A percentile compares a stretch with the other conserved stretches of the same genome.
Conservation (phyloP, 2,888 invertebrate genomes). For the Melanotus villosus region DNA sequence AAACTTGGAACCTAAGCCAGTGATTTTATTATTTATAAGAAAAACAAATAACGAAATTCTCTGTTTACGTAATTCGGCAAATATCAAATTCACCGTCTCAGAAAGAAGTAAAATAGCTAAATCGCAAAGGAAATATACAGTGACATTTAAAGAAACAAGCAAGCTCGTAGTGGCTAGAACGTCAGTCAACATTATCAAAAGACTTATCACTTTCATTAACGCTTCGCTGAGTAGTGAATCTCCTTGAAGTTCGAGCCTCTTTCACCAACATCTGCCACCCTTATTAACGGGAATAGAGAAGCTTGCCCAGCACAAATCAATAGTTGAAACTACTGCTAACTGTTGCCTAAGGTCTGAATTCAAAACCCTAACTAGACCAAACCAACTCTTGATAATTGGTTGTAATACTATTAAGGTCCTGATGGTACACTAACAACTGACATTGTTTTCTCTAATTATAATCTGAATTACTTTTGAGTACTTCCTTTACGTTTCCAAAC, state of each 20-base stretch:
- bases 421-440: background rate
- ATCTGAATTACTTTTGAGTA: too few relatives aligned
- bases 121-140: background rate
- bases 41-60: too few relatives aligned
- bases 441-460: background rate
- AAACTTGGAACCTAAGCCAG: too few relatives aligned
- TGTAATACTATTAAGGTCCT: constrained; percentile 5
- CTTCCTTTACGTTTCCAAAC: too few relatives aligned
- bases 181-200: constrained; percentile 25
- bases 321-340: constrained; percentile 36
- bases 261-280: constrained; percentile 32
- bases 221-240: constrained; percentile 28
- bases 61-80: too few relatives aligned
- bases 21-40: too few relatives aligned
- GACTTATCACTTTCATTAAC: constrained; percentile 34
- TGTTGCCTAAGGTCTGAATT: constrained; percentile 23
- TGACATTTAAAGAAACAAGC: constrained; percentile 17
- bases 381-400: constrained; percentile 8
- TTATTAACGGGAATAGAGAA: constrained; percentile 28
- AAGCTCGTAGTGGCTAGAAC: background rate
- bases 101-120: too few relatives aligned
- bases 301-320: constrained; percentile 24
- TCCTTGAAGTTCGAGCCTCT: constrained; percentile 9
- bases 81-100: too few relatives aligned
- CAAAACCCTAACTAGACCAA: background rate